Evolutionary conservation across 2,888 invertebrate genomes (phyloP).

Genomic region (Eupeodes latifasciatus): DNA sequence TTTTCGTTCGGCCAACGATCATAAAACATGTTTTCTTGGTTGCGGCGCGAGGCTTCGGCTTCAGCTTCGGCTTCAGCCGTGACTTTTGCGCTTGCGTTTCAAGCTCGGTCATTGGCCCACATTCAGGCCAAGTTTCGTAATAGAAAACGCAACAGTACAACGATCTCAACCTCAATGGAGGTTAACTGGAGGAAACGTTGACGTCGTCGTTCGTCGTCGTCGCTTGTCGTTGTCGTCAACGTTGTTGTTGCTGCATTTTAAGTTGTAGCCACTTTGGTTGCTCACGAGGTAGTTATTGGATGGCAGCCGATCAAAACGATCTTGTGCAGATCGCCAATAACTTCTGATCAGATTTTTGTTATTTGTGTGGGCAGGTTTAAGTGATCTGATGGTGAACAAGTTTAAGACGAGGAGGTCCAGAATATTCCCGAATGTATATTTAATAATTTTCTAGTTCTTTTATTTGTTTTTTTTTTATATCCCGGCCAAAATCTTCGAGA

Average conservation of each 20-base stretch:
- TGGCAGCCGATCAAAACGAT: constrained; percentile 53
- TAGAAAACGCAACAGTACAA: constrained; percentile 80
- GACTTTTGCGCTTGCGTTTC: constrained; percentile 76
- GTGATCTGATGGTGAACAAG: background rate
- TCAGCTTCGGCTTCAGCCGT: constrained; percentile 52
- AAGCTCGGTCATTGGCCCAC: constrained; percentile 79
- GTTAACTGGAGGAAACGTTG: constrained; percentile 75
- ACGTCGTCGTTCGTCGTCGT: constrained; percentile 28
- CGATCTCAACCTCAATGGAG: constrained; percentile 78
- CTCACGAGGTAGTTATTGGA: constrained; percentile 52
- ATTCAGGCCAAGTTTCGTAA: constrained; percentile 79
- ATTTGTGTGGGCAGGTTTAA: constrained; percentile 48
- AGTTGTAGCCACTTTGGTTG: constrained; percentile 56
- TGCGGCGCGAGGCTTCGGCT: background rate
- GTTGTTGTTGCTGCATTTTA: constrained; percentile 34
- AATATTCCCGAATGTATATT: constrained; percentile 34
- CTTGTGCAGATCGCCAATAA: constrained; percentile 39
- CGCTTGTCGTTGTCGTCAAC: constrained; percentile 27
- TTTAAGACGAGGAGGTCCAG: constrained; percentile 31
- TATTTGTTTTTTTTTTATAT: background rate
- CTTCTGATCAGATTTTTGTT: constrained; percentile 18
- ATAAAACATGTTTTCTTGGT: constrained; percentile 68
- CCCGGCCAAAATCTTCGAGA: constrained; percentile 14
- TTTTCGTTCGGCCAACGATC: constrained; percentile 60
- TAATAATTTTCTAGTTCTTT: background rate